Base-by-base conservation (phyloP, 2,888 invertebrate species). In the Tineola bisselliella region DNA sequence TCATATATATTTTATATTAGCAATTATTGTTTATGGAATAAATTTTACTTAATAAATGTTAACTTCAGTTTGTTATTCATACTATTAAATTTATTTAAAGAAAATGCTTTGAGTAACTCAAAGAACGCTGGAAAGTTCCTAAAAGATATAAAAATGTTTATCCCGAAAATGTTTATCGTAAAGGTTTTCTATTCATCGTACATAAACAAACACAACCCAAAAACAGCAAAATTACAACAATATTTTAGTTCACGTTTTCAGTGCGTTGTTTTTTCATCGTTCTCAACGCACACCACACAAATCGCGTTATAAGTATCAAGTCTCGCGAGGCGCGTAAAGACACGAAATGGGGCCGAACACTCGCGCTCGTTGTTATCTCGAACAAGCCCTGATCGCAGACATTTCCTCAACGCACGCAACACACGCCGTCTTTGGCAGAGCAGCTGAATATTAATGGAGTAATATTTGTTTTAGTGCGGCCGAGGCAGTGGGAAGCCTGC, bases 391-490 rank as follows among this genome's bases (percentile, higher is more conserved):
- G 48, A 48, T 48, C 48, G 48, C 48, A 8, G 48, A 48, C 48
- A 48, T 62, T 63, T n/a, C 59, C 62, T 59, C 44, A 11, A 19
- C 3, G 44, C 44, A 58, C 60, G 62, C 62, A 61, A 31, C 62
- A 54, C 44, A 58, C 62, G 54, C 62, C 56, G 63, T 61, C 52
- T 69, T 79, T 80, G 76, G 78, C 78, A 74, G 69, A 66, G 66
- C 64, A 67, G 69, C 68, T 73, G 78, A 78, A 80, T 81, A 77
- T 74, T 78, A 80, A 79, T 76, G 72, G 70, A 71, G 73, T 71
- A 71, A 73, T 74, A 68, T 69, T 68, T 74, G 71, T 73, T 74
- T 71, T 72, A 74, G 71, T 69, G 66, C 66, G 69, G 69, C 68
- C 68, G 73, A 74, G 71, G 74, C 69, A 70, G 70, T 74, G 76